phyloP scores from a whole-genome alignment of 2,797 vertebrate genomes.

The Diglossa cyanea region DNA sequence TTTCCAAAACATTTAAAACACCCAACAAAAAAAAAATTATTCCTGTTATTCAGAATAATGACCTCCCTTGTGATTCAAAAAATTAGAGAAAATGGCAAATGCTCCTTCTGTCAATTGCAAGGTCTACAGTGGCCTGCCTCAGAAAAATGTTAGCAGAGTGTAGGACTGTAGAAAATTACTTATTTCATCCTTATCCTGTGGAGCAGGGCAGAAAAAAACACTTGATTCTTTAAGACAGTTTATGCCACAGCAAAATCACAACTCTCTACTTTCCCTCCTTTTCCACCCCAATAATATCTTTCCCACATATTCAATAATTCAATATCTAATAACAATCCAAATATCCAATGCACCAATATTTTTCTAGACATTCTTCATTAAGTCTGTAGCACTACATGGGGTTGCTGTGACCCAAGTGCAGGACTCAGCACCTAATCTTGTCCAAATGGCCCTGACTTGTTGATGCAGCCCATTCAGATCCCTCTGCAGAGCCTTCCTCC shows the following conservation, averaged over 20 bases:
- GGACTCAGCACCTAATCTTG: not conserved
- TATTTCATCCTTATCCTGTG: not conserved
- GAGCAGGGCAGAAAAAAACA: accelerated
- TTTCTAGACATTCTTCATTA: not conserved
- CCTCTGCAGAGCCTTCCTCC: not conserved
- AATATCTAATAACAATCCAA: not conserved
- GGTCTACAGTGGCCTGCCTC: not conserved
- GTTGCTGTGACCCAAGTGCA: not conserved
- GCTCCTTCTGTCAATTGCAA: not conserved
- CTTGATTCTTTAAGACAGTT: not conserved
- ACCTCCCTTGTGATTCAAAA: not conserved
- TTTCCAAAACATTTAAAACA: not conserved
- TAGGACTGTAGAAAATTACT: not conserved
- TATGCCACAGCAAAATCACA: not conserved
- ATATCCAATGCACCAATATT: not conserved
- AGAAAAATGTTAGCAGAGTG: not conserved
- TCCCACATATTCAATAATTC: not conserved
- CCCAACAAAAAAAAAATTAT: not conserved
- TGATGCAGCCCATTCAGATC: accelerated
- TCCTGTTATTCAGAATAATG: not conserved
- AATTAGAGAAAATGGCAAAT: not conserved
- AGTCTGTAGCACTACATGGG: not conserved
- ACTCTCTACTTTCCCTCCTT: not conserved
- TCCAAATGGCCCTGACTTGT: accelerated
- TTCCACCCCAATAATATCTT: not conserved